Evolutionary conservation across 2,113 vertebrate genomes (phyloP).

Genomic region (Lepisosteus osseus): DNA sequence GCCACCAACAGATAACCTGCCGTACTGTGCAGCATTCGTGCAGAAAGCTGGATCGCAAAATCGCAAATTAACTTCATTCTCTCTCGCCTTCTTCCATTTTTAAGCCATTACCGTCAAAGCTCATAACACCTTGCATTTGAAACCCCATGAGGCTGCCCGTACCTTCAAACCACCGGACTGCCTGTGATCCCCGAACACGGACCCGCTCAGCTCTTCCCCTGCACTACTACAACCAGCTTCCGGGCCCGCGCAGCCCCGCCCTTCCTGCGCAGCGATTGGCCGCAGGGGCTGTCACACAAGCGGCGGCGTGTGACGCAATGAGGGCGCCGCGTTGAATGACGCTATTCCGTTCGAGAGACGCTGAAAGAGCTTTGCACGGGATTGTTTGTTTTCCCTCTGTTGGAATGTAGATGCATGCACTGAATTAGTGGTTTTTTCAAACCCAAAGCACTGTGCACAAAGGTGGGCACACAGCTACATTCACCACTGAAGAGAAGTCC

Average conservation of each 20-base stretch:
- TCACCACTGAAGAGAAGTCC: no score
- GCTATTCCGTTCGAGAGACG: not conserved
- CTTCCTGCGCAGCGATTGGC: conserved; percentile 31
- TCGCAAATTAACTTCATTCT: no score
- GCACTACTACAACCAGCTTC: not conserved
- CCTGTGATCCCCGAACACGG: no score
- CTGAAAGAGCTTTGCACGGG: not conserved
- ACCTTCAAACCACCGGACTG: not conserved
- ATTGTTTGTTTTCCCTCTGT: not conserved
- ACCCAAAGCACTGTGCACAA: not conserved
- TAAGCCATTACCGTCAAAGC: no score
- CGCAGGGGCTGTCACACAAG: conserved; percentile 21
- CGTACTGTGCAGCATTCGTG: no score
- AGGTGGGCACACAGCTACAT: no score
- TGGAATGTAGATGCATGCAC: not conserved
- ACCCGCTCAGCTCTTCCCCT: not conserved
- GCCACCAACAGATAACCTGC: no score
- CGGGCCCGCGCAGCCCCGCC: not conserved
- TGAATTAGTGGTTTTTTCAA: not conserved
- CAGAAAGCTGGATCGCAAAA: no score
- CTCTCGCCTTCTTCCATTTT: no score
- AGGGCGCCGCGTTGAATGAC: not conserved
- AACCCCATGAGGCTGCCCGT: not conserved
- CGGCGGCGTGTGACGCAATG: no score
- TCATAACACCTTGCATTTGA: no score